Base-by-base conservation (phyloP, 2,888 invertebrate species). In the Pocota personata region DNA sequence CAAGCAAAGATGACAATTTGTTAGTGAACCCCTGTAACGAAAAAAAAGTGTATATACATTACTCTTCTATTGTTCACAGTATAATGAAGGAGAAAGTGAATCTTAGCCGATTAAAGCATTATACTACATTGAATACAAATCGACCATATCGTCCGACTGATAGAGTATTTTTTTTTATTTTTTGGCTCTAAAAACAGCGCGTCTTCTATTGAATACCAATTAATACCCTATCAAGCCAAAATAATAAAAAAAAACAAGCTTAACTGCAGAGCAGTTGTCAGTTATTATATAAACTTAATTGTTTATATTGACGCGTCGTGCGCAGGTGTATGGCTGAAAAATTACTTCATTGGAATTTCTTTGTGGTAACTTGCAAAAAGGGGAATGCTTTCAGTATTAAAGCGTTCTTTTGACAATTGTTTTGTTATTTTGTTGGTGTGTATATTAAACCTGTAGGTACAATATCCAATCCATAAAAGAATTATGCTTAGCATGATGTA, bases 1-100 rank as follows among this genome's bases (percentile, higher is more conserved):
- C 30, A 67, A 64, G 19, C 16, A 19, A 27, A 52, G 21, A 46
- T 46, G 24, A 19, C 24, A 71, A 58, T 14, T 60, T 24, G 67
- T 12, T 60, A n/a, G 69, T 21, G 66, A 46, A 24, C 30, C 71
- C 84, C 84, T 86, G 66, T n/a, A 84, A 83, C 7, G 46, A 32
- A 37, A 55, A 52, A 52, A 12, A 27, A 35, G 50, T 16, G 52
- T 66, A 3, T 30, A 30, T 58, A 14, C 37, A 21, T 50, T 64
- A 14, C 19, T 60, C 21, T 35, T 52, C 16, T 55, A n/a, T 57
- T 35, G 24, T 46, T 37, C 3, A 16, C 10, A 21, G 7, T 64
- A 67, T 12, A 76, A 62, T 46, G 71, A 86, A 80, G 66, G 84
- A 67, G 80, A 86, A 86, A 86, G 84, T 62, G 40, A 66, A 3